Evolutionary conservation across 2,888 invertebrate genomes (phyloP).

Genomic region (Cataglyphis altisquamis): DNA sequence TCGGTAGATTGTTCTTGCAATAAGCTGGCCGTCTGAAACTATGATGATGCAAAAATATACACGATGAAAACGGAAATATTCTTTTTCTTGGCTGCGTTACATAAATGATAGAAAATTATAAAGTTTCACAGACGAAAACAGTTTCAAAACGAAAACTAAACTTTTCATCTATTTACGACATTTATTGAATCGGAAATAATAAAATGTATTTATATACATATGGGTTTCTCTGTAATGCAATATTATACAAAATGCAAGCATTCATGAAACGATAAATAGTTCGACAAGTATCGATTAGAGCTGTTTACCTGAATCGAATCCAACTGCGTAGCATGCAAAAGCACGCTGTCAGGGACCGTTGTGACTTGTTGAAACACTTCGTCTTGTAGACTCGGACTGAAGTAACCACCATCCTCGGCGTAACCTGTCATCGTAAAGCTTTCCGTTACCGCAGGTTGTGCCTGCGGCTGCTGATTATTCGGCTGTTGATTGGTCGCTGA

Average conservation of each 20-base stretch:
- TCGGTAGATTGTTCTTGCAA: conserved; percentile 85
- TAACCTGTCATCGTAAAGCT: conserved; percentile 85
- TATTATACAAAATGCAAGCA: not conserved
- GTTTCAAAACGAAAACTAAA: not conserved
- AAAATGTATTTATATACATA: not conserved
- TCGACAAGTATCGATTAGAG: not conserved
- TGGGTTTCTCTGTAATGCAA: not conserved
- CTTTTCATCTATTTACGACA: not conserved
- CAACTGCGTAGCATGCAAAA: conserved; percentile 90
- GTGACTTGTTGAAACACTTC: conserved; percentile 92
- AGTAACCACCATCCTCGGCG: conserved; percentile 85
- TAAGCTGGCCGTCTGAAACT: conserved; percentile 85
- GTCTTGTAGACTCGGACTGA: conserved; percentile 88
- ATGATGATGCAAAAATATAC: not conserved
- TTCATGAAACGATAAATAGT: not conserved
- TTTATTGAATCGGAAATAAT: not conserved
- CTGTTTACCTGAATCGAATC: conserved; percentile 86
- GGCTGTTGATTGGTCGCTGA: conserved; percentile 68
- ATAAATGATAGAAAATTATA: not conserved
- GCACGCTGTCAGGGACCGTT: conserved; percentile 89
- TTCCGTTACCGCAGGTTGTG: conserved; percentile 81
- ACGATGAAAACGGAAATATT: not conserved
- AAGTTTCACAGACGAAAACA: not conserved
- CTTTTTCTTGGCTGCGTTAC: no score
- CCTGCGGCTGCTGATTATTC: conserved; percentile 76